Percentiles rank a stretch among this genome's conserved stretches.
These are phyloP conservation scores for Campaea margaritaria DNA, from an alignment of 2,888 invertebrate genomes.

Conservation along the genomic window DNA sequence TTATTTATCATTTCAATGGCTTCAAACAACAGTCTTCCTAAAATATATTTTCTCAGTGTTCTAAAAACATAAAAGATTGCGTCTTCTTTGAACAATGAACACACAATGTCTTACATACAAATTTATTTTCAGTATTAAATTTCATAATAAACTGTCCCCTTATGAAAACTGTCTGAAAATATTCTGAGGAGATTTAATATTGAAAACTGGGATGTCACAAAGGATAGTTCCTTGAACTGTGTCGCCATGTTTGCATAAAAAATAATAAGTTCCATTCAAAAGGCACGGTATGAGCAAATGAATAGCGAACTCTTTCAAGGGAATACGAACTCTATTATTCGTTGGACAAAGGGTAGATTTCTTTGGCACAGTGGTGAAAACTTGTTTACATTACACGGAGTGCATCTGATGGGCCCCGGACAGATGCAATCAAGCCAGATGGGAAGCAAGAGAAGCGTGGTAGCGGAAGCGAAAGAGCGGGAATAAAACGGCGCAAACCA, in stretches of 20 bases:
- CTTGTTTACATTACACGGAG: conserved; percentile 69
- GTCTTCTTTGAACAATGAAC: conserved; percentile 4
- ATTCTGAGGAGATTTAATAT: conserved; percentile 51
- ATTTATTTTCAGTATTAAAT: conserved; percentile 21
- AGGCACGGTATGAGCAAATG: conserved; percentile 45
- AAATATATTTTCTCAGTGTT: background rate
- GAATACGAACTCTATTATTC: conserved; percentile 65
- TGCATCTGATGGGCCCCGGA: conserved; percentile 66
- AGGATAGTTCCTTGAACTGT: conserved; percentile 29
- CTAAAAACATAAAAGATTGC: background rate
- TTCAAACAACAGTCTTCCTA: background rate
- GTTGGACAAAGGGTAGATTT: conserved; percentile 56
- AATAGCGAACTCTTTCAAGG: conserved; percentile 46
- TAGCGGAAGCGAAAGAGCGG: conserved; percentile 30
- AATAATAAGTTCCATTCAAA: conserved; percentile 40
- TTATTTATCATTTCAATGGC: background rate
- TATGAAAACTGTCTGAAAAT: conserved; percentile 8
- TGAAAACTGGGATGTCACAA: conserved; percentile 39
- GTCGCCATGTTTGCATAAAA: conserved; percentile 34
- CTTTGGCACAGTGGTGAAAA: conserved; percentile 66
- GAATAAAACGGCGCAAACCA: background rate
- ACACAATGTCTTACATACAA: conserved; percentile 16
- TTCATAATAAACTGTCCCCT: conserved; percentile 22
- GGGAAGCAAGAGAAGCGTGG: conserved; percentile 29
- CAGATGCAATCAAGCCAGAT: conserved; percentile 55